Percentiles rank a stretch among this genome's conserved stretches.
phyloP scores from a whole-genome alignment of 2,797 vertebrate genomes.

The Acanthurus tractus region DNA sequence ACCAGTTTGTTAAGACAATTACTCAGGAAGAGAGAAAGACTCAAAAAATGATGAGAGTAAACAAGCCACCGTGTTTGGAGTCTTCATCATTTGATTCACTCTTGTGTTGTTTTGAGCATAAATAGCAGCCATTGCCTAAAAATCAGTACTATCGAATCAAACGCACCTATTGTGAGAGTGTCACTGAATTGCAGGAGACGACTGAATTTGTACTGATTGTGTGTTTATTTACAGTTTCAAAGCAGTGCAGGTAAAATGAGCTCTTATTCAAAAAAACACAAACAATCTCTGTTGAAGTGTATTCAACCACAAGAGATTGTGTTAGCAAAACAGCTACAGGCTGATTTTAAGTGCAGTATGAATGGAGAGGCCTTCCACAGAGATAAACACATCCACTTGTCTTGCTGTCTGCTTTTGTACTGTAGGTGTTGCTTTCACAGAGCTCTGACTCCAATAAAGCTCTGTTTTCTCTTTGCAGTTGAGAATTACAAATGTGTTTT shows the following conservation, averaged over 20 bases:
- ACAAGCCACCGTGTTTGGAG: background rate
- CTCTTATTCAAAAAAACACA: constrained; percentile 24
- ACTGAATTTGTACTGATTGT: constrained; percentile 6
- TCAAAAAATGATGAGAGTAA: background rate
- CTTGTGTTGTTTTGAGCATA: background rate
- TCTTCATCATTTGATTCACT: constrained; percentile 5
- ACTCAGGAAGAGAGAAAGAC: too few species aligned
- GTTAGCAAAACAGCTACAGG: constrained; percentile 30
- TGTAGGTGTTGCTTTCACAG: constrained; percentile 2
- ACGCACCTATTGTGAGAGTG: constrained; percentile 19
- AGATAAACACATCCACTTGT: background rate
- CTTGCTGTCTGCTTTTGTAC: constrained; percentile 12
- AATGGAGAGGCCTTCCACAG: constrained; percentile 1
- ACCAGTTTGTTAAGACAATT: background rate
- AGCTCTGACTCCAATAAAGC: constrained; percentile 1
- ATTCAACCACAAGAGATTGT: background rate
- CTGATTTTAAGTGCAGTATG: constrained; percentile 31
- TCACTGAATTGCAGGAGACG: constrained; percentile 1
- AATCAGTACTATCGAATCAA: constrained; percentile 9
- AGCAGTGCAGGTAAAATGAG: background rate
- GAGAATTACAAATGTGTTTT: constrained; percentile 9
- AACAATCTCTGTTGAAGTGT: background rate
- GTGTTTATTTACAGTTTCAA: constrained; percentile 11
- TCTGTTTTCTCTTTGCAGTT: background rate
- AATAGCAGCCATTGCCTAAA: background rate